phyloP scores from a whole-genome alignment of 1,140 invertebrate genomes.

The Hypothenemus hampei region DNA sequence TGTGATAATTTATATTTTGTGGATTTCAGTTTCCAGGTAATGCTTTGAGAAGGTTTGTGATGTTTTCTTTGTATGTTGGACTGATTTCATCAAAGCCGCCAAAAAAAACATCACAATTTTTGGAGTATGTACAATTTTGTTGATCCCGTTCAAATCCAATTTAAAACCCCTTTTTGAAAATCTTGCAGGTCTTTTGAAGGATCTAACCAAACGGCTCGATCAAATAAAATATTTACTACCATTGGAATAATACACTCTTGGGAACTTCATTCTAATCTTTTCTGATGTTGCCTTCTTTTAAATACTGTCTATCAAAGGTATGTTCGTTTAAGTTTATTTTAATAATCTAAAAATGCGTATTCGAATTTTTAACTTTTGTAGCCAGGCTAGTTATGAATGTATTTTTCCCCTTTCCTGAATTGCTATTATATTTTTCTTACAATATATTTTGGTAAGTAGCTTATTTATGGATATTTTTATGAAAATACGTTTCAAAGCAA shows the following conservation, averaged over 20 bases:
- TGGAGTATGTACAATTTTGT: background rate
- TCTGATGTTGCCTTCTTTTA: too few species aligned
- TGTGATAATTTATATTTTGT: background rate
- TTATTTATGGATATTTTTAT: too few species aligned
- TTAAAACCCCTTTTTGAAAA: background rate
- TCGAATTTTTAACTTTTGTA: background rate
- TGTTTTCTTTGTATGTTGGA: background rate
- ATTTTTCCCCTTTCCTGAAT: conserved; percentile 1
- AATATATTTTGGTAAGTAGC: too few species aligned
- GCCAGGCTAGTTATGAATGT: background rate
- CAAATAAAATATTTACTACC: too few species aligned
- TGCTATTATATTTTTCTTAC: too few species aligned
- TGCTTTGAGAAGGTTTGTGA: background rate
- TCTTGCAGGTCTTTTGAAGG: too few species aligned
- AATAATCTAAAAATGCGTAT: background rate
- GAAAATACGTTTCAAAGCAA: too few species aligned
- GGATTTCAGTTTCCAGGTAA: background rate
- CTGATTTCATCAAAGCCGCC: conserved; percentile 11
- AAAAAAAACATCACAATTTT: conserved; percentile 1
- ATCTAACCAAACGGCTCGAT: too few species aligned
- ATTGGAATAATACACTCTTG: too few species aligned
- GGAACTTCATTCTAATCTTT: too few species aligned
- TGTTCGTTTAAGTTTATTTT: conserved; percentile 1
- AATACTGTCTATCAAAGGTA: background rate
- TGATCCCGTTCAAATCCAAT: background rate